Conservation (phyloP, 2,888 invertebrate species). For the Meloe dianella region DNA sequence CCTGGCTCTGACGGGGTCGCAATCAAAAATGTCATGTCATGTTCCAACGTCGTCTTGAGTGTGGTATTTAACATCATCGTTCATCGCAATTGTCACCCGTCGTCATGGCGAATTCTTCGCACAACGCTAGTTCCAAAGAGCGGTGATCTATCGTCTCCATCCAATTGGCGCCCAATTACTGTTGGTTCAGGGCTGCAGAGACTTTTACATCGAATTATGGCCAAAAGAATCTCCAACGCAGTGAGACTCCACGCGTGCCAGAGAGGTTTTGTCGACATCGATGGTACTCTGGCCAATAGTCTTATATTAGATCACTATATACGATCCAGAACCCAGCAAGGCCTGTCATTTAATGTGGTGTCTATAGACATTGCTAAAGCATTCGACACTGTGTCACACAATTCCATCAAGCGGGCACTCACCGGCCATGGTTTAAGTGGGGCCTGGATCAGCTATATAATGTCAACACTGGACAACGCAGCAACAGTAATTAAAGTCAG, state of each 20-base stretch:
- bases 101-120: conserved; percentile 12
- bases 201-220: conserved; percentile 6
- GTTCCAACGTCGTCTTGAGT: conserved; percentile 8
- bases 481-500: background rate
- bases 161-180: conserved; percentile 14
- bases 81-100: background rate
- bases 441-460: background rate
- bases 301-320: conserved; percentile 9
- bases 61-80: background rate
- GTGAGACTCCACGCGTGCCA: background rate
- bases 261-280: conserved; percentile 6
- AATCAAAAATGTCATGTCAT: conserved; percentile 16
- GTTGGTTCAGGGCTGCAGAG: conserved; percentile 6
- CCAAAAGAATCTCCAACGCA: background rate
- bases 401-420: background rate
- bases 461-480: background rate
- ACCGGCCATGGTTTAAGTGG: background rate
- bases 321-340: background rate
- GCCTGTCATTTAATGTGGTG: conserved; percentile 22
- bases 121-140: conserved; percentile 36
- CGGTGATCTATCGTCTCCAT: background rate
- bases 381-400: conserved; percentile 31
- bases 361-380: conserved; percentile 31
- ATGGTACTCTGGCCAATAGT: conserved; percentile 14
- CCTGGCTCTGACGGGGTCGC: conserved; percentile 32